A percentile compares a stretch with the other conserved stretches of the same genome.
These are phyloP conservation scores for Berghia stephanieae DNA, from an alignment of 1,140 invertebrate species.

Conservation along the genomic window DNA sequence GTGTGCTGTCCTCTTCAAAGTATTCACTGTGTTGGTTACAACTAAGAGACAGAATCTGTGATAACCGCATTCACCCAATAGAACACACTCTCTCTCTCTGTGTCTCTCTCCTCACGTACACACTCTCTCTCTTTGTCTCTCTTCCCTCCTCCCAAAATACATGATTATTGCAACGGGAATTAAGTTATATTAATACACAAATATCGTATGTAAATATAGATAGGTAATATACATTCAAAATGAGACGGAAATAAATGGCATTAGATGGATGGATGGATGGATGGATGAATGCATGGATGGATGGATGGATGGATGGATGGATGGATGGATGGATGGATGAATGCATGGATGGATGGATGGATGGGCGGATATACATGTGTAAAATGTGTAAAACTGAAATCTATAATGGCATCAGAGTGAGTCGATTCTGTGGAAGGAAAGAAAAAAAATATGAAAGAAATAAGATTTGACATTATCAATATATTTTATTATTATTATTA, in stretches of 20 bases:
- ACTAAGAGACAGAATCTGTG: no score
- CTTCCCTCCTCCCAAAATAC: no score
- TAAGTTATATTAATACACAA: no score
- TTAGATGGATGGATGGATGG: not conserved
- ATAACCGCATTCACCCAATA: no score
- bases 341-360: not conserved
- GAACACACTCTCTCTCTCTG: no score
- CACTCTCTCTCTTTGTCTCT: no score
- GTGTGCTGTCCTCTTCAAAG: no score
- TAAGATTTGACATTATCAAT: not conserved
- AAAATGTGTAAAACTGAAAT: not conserved
- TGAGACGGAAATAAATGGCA: not conserved
- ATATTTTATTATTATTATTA: not conserved
- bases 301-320: not conserved
- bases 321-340: not conserved
- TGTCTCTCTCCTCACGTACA: no score
- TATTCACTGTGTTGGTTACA: no score
- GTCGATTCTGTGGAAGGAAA: conserved; percentile 32
- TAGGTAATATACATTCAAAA: not conserved
- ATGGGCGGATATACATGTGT: not conserved
- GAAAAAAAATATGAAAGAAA: not conserved
- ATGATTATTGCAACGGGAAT: no score
- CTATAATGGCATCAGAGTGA: conserved; percentile 40
- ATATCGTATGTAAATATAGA: no score
- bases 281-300: not conserved